These are phyloP conservation scores for Hafferia zeledoni DNA, from an alignment of 2,797 vertebrate species.

Conservation along the genomic window DNA sequence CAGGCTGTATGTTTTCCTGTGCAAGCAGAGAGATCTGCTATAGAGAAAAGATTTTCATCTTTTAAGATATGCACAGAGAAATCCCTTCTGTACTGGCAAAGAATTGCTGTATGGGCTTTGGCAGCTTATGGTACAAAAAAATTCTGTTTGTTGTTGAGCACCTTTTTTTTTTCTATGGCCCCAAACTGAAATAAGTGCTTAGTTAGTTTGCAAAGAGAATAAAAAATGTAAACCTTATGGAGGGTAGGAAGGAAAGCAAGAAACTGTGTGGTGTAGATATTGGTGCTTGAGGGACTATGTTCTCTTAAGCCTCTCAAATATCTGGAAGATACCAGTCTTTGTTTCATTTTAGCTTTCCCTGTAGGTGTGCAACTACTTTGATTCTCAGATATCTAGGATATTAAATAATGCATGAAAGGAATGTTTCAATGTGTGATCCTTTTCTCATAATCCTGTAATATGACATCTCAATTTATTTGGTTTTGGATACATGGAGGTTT, in stretches of 20 bases:
- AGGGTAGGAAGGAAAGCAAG: rapidly evolving
- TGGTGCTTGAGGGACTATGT: background rate
- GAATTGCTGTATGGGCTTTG: background rate
- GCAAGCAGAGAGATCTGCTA: background rate
- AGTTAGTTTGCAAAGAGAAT: background rate
- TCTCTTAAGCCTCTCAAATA: background rate
- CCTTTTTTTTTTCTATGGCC: background rate
- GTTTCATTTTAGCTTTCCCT: slow-evolving; percentile 13
- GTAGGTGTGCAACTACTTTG: background rate
- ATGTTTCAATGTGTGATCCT: background rate
- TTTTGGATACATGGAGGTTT: background rate
- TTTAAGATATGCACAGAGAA: background rate
- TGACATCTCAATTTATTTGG: slow-evolving; percentile 7
- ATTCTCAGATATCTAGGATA: background rate
- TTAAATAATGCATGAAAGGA: slow-evolving; percentile 4
- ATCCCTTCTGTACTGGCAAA: background rate
- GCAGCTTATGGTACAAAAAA: background rate
- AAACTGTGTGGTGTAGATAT: background rate
- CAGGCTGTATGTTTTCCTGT: background rate
- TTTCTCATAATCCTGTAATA: background rate
- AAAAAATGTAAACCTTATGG: background rate
- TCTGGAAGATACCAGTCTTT: background rate
- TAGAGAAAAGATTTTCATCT: background rate
- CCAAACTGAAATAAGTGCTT: background rate
- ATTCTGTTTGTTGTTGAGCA: rapidly evolving